phyloP scores from a whole-genome alignment of 2,888 invertebrate species.

The Dyspetes luteomarginatus region DNA sequence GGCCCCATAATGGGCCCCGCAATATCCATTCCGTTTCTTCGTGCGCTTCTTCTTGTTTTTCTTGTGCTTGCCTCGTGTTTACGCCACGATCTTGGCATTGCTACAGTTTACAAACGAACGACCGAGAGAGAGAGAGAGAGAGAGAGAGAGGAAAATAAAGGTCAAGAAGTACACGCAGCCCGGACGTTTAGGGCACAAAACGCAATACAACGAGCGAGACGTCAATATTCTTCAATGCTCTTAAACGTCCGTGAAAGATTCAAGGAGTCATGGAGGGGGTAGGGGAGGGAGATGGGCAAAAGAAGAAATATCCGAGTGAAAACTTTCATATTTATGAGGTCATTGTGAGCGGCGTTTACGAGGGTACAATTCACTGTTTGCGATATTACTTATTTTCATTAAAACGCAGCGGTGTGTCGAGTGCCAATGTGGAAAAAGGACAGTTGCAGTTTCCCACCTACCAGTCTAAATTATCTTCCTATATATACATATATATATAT shows the following conservation, averaged over 20 bases:
- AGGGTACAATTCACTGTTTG: conserved; percentile 79
- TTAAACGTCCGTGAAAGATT: conserved; percentile 40
- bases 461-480: background rate
- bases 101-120: conserved; percentile 63
- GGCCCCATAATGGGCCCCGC: conserved; percentile 78
- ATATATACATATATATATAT: no score
- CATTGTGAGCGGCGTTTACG: conserved; percentile 78
- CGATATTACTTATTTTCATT: conserved; percentile 81
- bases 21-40: conserved; percentile 67
- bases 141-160: conserved; percentile 37
- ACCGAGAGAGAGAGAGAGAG: conserved; percentile 40
- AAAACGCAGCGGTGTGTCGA: conserved; percentile 72
- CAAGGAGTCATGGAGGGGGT: conserved; percentile 22
- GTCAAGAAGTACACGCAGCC: conserved; percentile 16
- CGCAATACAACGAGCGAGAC: conserved; percentile 43
- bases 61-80: conserved; percentile 31
- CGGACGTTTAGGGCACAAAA: conserved; percentile 53
- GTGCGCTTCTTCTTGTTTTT: conserved; percentile 19
- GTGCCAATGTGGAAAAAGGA: conserved; percentile 30
- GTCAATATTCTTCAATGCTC: conserved; percentile 11
- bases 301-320: conserved; percentile 12
- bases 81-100: conserved; percentile 38
- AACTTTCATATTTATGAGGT: conserved; percentile 81
- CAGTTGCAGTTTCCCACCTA: background rate
- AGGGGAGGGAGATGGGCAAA: conserved; percentile 26